Conservation (phyloP, 2,797 vertebrate species). For the Miichthys miiuy region DNA sequence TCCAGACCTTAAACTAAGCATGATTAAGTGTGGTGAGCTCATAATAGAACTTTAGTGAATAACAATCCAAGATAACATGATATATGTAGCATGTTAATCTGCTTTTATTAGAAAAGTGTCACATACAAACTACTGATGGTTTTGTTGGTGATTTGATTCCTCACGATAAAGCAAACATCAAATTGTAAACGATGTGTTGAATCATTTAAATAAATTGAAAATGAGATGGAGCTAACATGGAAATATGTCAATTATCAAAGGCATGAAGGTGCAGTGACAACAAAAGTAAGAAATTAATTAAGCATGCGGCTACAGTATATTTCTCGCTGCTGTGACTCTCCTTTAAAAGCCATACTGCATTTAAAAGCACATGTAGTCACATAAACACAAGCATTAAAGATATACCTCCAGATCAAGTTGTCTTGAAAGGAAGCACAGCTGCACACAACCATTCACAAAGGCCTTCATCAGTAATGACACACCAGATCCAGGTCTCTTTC, state of each 20-base stretch:
- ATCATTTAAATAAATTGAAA: conserved; percentile 37
- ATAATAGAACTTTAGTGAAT: too few relatives aligned
- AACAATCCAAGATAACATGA: conserved; percentile 12
- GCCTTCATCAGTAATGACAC: conserved; percentile 59
- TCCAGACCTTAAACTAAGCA: conserved; percentile 21
- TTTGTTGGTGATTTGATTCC: conserved; percentile 21
- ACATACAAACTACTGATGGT: conserved; percentile 13
- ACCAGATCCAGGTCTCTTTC: conserved; percentile 40
- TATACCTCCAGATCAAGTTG: conserved; percentile 21
- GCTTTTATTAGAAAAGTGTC: conserved; percentile 13
- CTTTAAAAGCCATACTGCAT: conserved; percentile 24
- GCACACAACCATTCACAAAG: conserved; percentile 61
- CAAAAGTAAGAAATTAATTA: conserved; percentile 24
- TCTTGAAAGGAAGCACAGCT: conserved; percentile 47
- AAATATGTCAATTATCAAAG: conserved; percentile 25
- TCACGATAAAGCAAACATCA: conserved; percentile 10
- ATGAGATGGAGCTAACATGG: neutral
- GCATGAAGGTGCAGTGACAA: conserved; percentile 11
- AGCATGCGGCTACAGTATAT: conserved; percentile 7
- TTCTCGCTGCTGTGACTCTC: conserved; percentile 1
- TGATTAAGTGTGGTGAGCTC: conserved; percentile 30
- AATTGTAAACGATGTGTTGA: conserved; percentile 33
- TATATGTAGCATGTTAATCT: conserved; percentile 8
- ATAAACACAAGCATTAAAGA: conserved; percentile 30
- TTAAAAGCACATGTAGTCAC: conserved; percentile 33